Evolutionary conservation across 2,888 invertebrate species (phyloP), one percentile per base, ranked within the genome.

Genomic region (Agrotis exclamationis): DNA sequence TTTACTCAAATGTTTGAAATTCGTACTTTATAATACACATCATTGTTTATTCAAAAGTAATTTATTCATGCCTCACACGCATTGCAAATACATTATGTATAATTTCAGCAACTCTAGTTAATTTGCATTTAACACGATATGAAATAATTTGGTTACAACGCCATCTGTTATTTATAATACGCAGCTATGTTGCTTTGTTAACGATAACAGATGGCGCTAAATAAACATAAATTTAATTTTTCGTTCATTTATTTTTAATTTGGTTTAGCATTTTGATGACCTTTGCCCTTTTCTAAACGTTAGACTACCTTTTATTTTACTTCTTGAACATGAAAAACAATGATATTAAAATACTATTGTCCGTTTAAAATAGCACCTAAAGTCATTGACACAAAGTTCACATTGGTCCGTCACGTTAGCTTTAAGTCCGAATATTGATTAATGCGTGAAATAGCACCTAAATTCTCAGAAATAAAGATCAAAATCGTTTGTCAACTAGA

Each of bases 121-220:
- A 63, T 68, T 80, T 62, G 47, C 60, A 56, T 79, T 63, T 78
- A n/a, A 67, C 58, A 33, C 28, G 28, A 11, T 2, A n/a, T 16
- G 0, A 11, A 44, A 16, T 13, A 5, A 47, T 44, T 48, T 62
- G 33, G 28, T 51, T 20, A 63, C 47, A 80, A 1, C 78, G 72
- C 70, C 85, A 83, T 82, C 83, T 83, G 3, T 76, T 39, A 44
- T 59, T 54, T 59, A 9, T 0, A 16, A 67, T 51, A 22, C 1
- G 39, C 3, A 74, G 57, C 54, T 20, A 24, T 5, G 39, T 58
- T 68, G 16, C 1, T 50, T 18, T 20, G 0, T 44, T 20, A 0
- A 5, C 51, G 16, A 1, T 13, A 3, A 50, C n/a, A 79, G 83
- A 76, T 65, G 47, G 24, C 69, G 50, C 5, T 63, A 50, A 45